Evolutionary conservation across 2,888 invertebrate species (phyloP).

Genomic region (Melolontha melolontha): DNA sequence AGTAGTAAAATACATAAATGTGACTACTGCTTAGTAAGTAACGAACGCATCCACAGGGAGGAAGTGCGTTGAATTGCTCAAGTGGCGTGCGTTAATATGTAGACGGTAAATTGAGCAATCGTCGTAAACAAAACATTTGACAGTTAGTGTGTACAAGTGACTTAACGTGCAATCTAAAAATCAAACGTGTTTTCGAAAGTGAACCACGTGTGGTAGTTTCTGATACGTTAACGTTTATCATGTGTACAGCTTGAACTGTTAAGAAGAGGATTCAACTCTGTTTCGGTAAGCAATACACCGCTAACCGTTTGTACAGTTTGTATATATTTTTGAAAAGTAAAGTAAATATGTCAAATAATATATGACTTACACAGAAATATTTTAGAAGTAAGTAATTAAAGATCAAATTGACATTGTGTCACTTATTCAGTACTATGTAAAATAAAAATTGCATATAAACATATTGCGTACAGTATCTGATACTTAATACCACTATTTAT

Average conservation of each 20-base stretch:
- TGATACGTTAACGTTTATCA: not conserved
- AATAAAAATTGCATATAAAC: too few species aligned
- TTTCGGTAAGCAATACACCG: constrained; percentile 26
- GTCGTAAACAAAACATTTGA: constrained; percentile 29
- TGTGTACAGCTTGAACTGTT: constrained; percentile 19
- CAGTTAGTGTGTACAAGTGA: constrained; percentile 27
- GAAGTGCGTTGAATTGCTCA: constrained; percentile 30
- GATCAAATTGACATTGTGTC: too few species aligned
- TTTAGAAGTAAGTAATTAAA: too few species aligned
- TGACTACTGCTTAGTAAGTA: constrained; percentile 34
- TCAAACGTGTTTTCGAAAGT: constrained; percentile 20
- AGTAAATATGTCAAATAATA: too few species aligned
- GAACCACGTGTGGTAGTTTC: not conserved
- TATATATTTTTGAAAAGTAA: not conserved
- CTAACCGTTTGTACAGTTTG: not conserved
- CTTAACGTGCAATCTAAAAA: constrained; percentile 8
- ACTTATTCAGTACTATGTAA: too few species aligned
- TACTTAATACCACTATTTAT: too few species aligned
- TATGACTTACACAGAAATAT: too few species aligned
- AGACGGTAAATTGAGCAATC: constrained; percentile 23
- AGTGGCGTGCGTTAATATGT: constrained; percentile 27
- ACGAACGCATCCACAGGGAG: constrained; percentile 33
- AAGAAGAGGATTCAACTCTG: constrained; percentile 18
- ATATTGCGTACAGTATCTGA: too few species aligned
- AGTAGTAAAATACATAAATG: constrained; percentile 38